Evolutionary conservation across 1,140 invertebrate species (phyloP), one percentile per base, ranked within the genome.

Genomic region (Bathynomus jamesi): DNA sequence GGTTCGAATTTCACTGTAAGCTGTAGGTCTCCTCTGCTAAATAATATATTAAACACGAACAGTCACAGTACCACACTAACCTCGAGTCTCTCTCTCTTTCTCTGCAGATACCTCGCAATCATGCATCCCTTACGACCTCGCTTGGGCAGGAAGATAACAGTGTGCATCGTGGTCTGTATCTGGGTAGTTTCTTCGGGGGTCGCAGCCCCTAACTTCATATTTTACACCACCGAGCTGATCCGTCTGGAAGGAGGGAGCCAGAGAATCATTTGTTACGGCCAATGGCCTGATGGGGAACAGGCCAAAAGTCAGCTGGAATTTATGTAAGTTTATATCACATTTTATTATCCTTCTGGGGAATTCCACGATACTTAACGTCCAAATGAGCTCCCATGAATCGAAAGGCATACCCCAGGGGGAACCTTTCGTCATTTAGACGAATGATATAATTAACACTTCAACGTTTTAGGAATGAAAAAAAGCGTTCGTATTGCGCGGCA

Each of bases 51-150:
- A n/a, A n/a, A n/a, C n/a, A n/a, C n/a, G n/a, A n/a, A n/a, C n/a
- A n/a, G n/a, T n/a, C n/a, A n/a, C n/a, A n/a, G n/a, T n/a, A n/a
- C n/a, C n/a, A n/a, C n/a, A n/a, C n/a, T n/a, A n/a, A n/a, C n/a
- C n/a, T n/a, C n/a, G n/a, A n/a, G n/a, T n/a, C n/a, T n/a, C n/a
- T n/a, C n/a, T n/a, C n/a, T n/a, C n/a, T 40, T 40, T 40, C 17
- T 17, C 17, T 40, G 17, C 85, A 94, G 94, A 78, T 96, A 95
- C 80, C 90, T 93, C 83, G 94, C 94, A 28, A 96, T 96, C 76
- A 93, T 96, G 85, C 90, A 92, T 80, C 95, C 95, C 0, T 82
- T 96, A 72, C 85, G 89, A 74, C 92, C 91, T 4, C 85, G 93
- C 62, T 90, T 96, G 85, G 91, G 93, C 4, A 87, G 88, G 76